Percentiles rank a stretch among this genome's conserved stretches.
Evolutionary conservation across 2,113 vertebrate species (phyloP).

Genomic region (Labeo rohita): DNA sequence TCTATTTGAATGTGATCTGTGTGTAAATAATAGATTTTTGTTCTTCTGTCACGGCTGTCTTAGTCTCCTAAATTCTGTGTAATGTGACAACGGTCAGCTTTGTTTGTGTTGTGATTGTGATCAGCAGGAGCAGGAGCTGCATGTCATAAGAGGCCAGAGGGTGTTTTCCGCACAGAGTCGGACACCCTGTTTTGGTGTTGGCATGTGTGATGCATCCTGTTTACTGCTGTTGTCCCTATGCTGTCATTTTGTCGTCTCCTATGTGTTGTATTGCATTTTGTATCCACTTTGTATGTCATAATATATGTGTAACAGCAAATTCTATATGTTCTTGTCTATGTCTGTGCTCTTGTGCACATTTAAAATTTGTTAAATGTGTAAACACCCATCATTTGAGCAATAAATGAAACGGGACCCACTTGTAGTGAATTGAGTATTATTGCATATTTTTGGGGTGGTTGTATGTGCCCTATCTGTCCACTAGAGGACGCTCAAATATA

Average conservation of each 20-base stretch:
- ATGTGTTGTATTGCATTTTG: not conserved
- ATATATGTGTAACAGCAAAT: slow-evolving; percentile 1
- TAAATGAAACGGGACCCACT: slow-evolving; percentile 23
- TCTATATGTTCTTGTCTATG: not conserved
- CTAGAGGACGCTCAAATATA: not conserved
- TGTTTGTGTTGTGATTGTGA: slow-evolving; percentile 14
- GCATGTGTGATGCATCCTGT: not conserved
- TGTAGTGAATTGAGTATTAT: slow-evolving; percentile 22
- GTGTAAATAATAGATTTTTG: not conserved
- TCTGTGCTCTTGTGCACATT: not conserved
- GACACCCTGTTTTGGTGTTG: slow-evolving; percentile 12
- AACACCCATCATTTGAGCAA: not conserved
- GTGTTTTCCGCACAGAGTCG: not conserved
- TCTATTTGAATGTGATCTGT: not conserved
- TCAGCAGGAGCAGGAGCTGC: not conserved
- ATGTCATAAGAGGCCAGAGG: not conserved
- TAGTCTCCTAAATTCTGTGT: not conserved
- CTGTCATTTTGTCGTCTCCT: not conserved
- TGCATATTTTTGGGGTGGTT: not conserved
- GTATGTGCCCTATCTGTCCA: not conserved
- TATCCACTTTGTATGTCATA: not conserved
- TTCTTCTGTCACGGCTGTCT: not conserved
- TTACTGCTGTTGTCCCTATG: not conserved
- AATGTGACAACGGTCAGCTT: not conserved
- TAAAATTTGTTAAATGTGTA: not conserved